phyloP scores from a whole-genome alignment of 2,113 vertebrate genomes.

The Gopherus flavomarginatus region DNA sequence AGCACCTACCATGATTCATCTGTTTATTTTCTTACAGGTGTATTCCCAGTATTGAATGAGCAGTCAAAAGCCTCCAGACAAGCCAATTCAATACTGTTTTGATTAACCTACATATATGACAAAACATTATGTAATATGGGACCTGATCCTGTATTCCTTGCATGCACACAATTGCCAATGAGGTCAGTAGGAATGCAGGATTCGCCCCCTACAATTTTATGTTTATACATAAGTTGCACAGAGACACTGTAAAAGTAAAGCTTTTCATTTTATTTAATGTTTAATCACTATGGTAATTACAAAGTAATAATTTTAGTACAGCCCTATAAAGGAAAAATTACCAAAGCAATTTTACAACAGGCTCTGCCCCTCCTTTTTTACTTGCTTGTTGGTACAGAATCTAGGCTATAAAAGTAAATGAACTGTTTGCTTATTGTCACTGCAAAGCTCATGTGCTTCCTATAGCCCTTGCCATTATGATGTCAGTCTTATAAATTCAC shows the following conservation, averaged over 20 bases:
- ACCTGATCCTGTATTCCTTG: neutral
- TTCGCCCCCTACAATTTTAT: neutral
- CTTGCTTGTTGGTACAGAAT: neutral
- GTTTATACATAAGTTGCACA: neutral
- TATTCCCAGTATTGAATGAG: neutral
- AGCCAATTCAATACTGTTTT: neutral
- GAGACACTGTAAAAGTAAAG: neutral
- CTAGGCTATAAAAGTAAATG: neutral
- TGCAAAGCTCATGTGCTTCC: neutral
- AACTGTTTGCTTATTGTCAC: neutral
- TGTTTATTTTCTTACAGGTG: neutral
- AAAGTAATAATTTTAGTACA: slow-evolving; percentile 35
- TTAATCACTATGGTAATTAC: slow-evolving; percentile 55
- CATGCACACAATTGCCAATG: neutral
- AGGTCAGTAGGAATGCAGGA: neutral
- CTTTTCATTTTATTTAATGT: slow-evolving; percentile 36
- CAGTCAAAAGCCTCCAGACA: neutral
- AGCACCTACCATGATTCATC: neutral
- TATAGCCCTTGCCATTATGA: neutral
- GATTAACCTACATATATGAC: neutral
- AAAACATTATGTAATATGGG: slow-evolving; percentile 8
- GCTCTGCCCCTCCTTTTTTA: neutral
- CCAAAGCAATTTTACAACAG: slow-evolving; percentile 17
- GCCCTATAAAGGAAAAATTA: slow-evolving; percentile 30
- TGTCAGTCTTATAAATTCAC: neutral